Percentiles rank a stretch among this genome's conserved stretches.
phyloP scores from a whole-genome alignment of 2,113 vertebrate genomes.

The Centropus bengalensis region DNA sequence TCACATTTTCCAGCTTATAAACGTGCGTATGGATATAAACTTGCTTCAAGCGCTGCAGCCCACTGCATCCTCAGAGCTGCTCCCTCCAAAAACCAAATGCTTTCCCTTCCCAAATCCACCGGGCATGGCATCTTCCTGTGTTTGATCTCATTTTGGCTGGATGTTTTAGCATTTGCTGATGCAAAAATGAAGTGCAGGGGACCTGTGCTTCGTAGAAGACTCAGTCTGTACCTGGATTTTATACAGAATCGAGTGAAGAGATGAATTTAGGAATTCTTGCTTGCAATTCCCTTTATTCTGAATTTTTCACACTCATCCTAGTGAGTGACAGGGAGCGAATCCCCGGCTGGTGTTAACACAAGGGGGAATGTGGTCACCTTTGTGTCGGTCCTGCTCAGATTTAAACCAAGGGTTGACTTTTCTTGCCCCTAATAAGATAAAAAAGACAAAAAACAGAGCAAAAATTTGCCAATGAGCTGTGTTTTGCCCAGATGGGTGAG shows the following conservation, averaged over 20 bases:
- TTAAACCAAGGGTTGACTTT: background rate
- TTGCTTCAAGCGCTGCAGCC: fast-evolving
- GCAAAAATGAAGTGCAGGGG: background rate
- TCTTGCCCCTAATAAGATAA: background rate
- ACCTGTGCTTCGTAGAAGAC: background rate
- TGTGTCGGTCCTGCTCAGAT: background rate
- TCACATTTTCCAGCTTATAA: background rate
- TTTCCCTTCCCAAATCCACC: background rate
- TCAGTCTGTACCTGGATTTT: background rate
- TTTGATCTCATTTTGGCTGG: background rate
- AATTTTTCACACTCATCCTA: fast-evolving
- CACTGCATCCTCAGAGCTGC: background rate
- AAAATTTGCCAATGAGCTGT: background rate
- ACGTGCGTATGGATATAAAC: background rate
- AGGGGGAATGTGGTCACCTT: fast-evolving
- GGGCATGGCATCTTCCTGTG: background rate
- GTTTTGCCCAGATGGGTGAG: background rate
- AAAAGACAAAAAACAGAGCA: background rate
- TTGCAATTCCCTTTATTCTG: background rate
- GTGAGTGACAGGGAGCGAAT: background rate
- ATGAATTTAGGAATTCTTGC: background rate
- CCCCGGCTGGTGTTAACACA: background rate
- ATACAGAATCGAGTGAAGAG: fast-evolving
- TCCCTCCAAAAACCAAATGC: background rate
- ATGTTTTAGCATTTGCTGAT: background rate